These are phyloP conservation scores for Eilema griseolum DNA, from an alignment of 2,888 invertebrate species.

Conservation along the genomic window DNA sequence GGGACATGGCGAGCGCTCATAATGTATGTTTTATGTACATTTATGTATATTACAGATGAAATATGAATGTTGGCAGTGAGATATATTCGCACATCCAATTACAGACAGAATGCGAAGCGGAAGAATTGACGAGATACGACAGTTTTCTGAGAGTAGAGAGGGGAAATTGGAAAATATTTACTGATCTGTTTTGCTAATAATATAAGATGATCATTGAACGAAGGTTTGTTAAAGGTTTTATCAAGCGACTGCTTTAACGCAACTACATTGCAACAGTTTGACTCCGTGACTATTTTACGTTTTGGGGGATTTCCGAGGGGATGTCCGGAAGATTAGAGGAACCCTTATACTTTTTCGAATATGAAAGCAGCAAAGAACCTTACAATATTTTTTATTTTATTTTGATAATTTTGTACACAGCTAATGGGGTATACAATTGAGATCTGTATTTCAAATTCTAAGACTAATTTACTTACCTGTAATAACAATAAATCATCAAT, in stretches of 20 bases:
- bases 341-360: too few relatives aligned
- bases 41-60: slow-evolving; percentile 50
- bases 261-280: too few relatives aligned
- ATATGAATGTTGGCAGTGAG: slow-evolving; percentile 39
- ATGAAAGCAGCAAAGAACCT: too few relatives aligned
- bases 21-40: slow-evolving; percentile 53
- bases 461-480: too few relatives aligned
- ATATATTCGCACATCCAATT: slow-evolving; percentile 47
- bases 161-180: slow-evolving; percentile 7
- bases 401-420: too few relatives aligned
- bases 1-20: slow-evolving; percentile 40
- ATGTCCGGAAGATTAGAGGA: too few relatives aligned
- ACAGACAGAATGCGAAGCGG: slow-evolving; percentile 42
- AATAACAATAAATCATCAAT: too few relatives aligned
- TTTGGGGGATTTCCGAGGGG: too few relatives aligned
- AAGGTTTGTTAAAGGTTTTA: background rate
- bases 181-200: slow-evolving; percentile 7
- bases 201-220: background rate
- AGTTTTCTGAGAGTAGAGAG: slow-evolving; percentile 3
- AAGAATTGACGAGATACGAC: slow-evolving; percentile 45
- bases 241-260: too few relatives aligned
- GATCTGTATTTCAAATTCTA: too few relatives aligned
- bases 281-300: background rate
- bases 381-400: too few relatives aligned
- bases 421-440: too few relatives aligned